Base-by-base conservation (phyloP, 2,888 invertebrate species). In the Amphimallon solstitiale region DNA sequence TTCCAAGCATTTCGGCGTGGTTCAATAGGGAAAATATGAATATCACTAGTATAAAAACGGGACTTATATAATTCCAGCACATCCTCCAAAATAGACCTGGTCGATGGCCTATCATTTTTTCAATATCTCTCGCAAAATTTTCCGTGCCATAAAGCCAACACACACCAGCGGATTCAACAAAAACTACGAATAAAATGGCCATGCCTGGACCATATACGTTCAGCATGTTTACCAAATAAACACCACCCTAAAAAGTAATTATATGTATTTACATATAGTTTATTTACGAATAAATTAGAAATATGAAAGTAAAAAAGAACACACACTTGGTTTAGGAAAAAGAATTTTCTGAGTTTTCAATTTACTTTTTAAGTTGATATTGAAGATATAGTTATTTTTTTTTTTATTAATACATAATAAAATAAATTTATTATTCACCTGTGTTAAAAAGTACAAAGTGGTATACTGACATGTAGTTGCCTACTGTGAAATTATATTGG, bases 131-230 rank as follows among this genome's bases (percentile, higher is more conserved):
- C 0, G 92, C 91, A 82, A 95, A 93, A 66, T 90, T 86, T 74
- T 91, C 90, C 0, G 92, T 92, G 1, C 93, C 95, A 79, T 95
- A 95, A 74, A 95, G 88, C 94, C 94, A 95, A 82, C 92, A 93
- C 0, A 95, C 92, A 0, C 94, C 95, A 0, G 93, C 92, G 0
- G 94, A 92, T 81, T 95, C 95, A 65, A 95, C 92, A 79, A 95
- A 95, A 45, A 95, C 95, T 72, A 95, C 93, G 83, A 95, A 95
- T 48, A 95, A 84, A 68, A 95, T 92, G 21, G 95, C 92, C 75
- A 94, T 85, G 0, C 93, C 93, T 0, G 95, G 94, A 0, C 95
- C 94, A 80, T 94, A 95, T 17, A 92, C 91, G 83, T 94, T 95
- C 67, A 95, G 85, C 73, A 95, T 87, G 77, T 94, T 92, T 21